A percentile compares a stretch with the other conserved stretches of the same genome.
Evolutionary conservation across 2,113 vertebrate species (phyloP).

Genomic region (Sander vitreus): DNA sequence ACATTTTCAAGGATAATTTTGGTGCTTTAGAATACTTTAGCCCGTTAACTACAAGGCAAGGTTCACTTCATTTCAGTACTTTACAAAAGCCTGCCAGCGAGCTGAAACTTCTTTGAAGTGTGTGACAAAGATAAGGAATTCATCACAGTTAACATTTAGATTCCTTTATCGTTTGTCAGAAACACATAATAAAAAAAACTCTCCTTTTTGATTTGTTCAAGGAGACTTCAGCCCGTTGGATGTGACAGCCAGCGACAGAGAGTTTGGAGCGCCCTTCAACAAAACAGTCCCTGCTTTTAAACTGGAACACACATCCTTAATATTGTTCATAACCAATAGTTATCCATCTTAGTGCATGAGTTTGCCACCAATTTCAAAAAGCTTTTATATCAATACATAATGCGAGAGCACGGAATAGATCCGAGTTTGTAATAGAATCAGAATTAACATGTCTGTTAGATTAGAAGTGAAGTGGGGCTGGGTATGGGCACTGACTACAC

Average conservation of each 20-base stretch:
- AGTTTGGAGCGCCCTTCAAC: background rate
- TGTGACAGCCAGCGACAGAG: conserved; percentile 18
- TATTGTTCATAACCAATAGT: background rate
- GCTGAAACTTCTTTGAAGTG: background rate
- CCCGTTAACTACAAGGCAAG: background rate
- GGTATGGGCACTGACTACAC: too few species aligned
- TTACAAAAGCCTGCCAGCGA: background rate
- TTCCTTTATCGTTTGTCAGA: conserved; percentile 7
- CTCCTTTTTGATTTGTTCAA: conserved; percentile 41
- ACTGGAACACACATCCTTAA: background rate
- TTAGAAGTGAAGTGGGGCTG: background rate
- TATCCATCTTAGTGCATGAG: background rate
- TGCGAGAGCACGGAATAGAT: too few species aligned
- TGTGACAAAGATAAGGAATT: conserved; percentile 6
- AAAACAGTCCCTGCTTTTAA: background rate
- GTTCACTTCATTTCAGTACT: background rate
- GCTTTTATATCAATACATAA: too few species aligned
- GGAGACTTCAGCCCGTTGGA: conserved; percentile 29
- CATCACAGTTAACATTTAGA: conserved; percentile 36
- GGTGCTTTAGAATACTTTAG: background rate
- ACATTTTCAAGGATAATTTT: background rate
- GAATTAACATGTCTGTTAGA: background rate
- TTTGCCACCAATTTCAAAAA: background rate
- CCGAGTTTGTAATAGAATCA: background rate
- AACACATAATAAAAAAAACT: conserved; percentile 27